Conservation (phyloP, 2,113 vertebrate species). For the Chaetops frenatus region DNA sequence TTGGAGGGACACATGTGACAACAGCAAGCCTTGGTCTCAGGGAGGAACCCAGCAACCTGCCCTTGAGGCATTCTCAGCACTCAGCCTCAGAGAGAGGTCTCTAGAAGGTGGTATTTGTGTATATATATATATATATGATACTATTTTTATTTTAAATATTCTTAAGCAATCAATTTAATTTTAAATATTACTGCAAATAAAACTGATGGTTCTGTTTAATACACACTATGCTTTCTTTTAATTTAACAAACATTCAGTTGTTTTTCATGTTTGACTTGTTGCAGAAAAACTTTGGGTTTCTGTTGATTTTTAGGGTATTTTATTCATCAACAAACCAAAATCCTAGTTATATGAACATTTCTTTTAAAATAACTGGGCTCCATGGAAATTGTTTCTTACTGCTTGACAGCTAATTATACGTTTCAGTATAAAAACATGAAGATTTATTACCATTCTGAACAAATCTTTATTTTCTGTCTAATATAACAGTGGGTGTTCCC, state of each 20-base stretch:
- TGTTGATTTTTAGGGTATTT: neutral
- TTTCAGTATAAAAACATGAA: neutral
- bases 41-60: neutral
- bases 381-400: neutral
- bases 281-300: accelerated
- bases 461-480: neutral
- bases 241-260: neutral
- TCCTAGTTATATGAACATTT: neutral
- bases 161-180: neutral
- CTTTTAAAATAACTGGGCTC: neutral
- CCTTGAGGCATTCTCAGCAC: neutral
- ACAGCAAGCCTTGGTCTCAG: neutral
- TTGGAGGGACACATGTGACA: accelerated
- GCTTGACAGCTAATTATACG: neutral
- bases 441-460: neutral
- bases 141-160: neutral
- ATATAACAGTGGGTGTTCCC: neutral
- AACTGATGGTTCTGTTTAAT: neutral
- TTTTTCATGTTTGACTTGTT: neutral
- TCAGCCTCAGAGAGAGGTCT: neutral
- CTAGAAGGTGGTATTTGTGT: neutral
- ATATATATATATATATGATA: too few relatives aligned
- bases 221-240: neutral
- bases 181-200: neutral
- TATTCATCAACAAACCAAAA: neutral